Evolutionary conservation across 2,797 vertebrate genomes (phyloP).

Genomic region (Darevskia mixta): DNA sequence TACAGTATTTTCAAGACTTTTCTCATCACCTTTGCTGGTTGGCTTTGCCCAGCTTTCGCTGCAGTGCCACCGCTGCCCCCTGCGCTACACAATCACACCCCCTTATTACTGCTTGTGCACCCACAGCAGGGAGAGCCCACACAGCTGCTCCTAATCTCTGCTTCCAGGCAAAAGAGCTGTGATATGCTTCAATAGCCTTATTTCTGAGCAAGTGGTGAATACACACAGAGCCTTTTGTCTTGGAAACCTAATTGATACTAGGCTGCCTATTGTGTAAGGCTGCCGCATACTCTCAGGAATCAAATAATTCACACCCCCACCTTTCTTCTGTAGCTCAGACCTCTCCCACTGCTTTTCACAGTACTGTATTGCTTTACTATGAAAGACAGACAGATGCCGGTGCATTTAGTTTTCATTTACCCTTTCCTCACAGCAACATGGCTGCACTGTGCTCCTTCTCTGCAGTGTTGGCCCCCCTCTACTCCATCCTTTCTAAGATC

Average conservation of each 20-base stretch:
- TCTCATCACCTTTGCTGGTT: neutral
- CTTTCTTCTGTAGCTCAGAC: neutral
- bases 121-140: neutral
- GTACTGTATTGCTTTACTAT: slow-evolving; percentile 19
- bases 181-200: slow-evolving; percentile 8
- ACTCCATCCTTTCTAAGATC: too few species aligned
- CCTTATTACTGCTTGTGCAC: neutral
- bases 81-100: neutral
- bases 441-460: neutral
- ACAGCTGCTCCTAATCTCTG: slow-evolving; percentile 17
- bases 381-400: neutral
- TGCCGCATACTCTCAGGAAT: neutral
- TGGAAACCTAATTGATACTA: neutral
- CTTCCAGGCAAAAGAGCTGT: slow-evolving; percentile 12
- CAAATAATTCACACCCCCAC: slow-evolving; percentile 1
- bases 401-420: neutral
- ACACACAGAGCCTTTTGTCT: neutral
- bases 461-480: too few species aligned
- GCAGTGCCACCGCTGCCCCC: neutral
- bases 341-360: neutral
- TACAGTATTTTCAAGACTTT: neutral
- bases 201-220: slow-evolving; percentile 26
- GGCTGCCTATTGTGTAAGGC: neutral
- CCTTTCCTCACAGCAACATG: neutral
- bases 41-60: neutral